Percentiles rank a stretch among this genome's conserved stretches.
phyloP scores from a whole-genome alignment of 2,797 vertebrate species.

The Paramormyrops hopkinsi region DNA sequence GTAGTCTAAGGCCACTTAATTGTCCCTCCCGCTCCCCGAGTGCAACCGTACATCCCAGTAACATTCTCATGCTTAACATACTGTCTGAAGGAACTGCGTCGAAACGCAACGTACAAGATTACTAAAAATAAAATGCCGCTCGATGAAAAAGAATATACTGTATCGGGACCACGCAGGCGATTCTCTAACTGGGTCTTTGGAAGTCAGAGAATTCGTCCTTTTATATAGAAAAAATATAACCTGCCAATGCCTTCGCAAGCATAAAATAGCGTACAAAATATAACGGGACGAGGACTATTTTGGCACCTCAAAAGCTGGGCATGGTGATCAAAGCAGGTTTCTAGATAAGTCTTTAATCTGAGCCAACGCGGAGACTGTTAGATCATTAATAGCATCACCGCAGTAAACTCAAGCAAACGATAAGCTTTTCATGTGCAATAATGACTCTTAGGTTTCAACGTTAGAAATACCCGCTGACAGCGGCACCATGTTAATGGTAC shows the following conservation, averaged over 20 bases:
- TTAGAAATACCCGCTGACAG: no score
- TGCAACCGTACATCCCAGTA: neutral
- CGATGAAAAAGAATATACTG: neutral
- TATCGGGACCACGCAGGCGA: neutral
- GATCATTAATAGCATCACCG: neutral
- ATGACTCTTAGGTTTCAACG: neutral
- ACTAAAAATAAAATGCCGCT: neutral
- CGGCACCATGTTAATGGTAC: neutral
- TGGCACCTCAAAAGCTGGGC: neutral
- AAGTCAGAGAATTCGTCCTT: neutral
- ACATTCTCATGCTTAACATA: neutral
- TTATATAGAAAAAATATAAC: neutral
- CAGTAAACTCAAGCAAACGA: neutral
- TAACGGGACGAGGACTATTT: no score
- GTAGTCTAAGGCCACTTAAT: conserved; percentile 6
- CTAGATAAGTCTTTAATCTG: neutral
- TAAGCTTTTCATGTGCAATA: neutral
- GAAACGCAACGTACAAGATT: neutral
- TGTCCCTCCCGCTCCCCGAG: no score
- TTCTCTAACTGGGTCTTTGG: neutral
- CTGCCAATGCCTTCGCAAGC: neutral
- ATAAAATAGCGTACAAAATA: neutral
- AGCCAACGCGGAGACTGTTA: neutral
- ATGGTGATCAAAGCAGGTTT: neutral
- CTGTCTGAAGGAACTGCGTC: neutral